Conservation (phyloP, 1,140 invertebrate species). For the Maconellicoccus hirsutus region DNA sequence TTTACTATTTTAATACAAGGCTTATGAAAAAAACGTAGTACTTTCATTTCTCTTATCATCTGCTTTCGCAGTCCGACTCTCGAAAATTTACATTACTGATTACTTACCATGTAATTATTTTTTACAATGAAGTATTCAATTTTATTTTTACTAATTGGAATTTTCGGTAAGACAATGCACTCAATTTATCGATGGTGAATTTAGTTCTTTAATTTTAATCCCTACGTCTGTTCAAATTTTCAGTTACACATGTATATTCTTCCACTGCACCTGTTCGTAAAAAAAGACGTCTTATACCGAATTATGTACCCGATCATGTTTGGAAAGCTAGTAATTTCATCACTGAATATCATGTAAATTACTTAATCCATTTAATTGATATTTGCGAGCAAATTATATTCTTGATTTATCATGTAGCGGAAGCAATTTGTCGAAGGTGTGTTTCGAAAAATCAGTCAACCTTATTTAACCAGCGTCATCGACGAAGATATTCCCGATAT, state of each 20-base stretch:
- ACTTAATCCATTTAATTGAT: neutral
- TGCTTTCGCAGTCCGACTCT: too few species aligned
- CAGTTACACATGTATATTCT: neutral
- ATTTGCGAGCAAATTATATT: neutral
- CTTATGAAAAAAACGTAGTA: too few species aligned
- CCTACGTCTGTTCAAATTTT: neutral
- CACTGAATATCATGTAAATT: neutral
- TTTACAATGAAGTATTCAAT: too few species aligned
- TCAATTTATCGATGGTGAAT: too few species aligned
- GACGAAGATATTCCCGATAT: conserved; percentile 13
- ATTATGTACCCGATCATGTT: neutral
- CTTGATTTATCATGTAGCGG: neutral
- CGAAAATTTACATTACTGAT: too few species aligned
- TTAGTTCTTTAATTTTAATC: too few species aligned
- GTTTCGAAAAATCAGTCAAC: conserved; percentile 12
- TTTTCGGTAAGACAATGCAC: too few species aligned
- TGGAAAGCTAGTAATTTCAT: conserved; percentile 14
- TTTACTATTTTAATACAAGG: too few species aligned
- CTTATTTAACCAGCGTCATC: conserved; percentile 3
- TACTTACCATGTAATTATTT: too few species aligned
- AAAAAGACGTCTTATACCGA: neutral
- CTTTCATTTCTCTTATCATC: too few species aligned
- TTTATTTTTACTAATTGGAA: too few species aligned
- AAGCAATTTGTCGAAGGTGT: conserved; percentile 5
- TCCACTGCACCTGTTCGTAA: neutral